Percentiles rank a stretch among this genome's conserved stretches.
Conservation (phyloP, 35 echinoderm and acorn worm species). For the Amphiura filiformis region DNA sequence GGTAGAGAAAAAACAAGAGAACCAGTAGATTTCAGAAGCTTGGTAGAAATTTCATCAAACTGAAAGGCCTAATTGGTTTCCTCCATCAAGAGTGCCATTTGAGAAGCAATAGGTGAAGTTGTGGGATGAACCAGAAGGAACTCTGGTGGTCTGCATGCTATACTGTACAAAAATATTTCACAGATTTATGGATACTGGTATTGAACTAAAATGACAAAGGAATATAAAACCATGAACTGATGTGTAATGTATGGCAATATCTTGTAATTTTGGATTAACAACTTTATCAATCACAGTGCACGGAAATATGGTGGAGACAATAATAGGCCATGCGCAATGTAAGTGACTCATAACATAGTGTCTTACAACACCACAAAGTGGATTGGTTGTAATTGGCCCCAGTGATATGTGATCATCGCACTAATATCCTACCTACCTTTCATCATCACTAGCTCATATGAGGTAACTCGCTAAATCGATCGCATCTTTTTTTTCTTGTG, state of each 20-base stretch:
- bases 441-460: background rate
- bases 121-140: too few species aligned
- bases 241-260: too few species aligned
- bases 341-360: background rate
- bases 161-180: too few species aligned
- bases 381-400: background rate
- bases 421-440: background rate
- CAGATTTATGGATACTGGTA: too few species aligned
- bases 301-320: too few species aligned
- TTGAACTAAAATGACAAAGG: too few species aligned
- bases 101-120: background rate
- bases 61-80: slow-evolving; percentile 7
- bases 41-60: background rate
- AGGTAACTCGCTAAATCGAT: background rate
- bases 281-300: too few species aligned
- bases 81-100: background rate
- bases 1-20: background rate
- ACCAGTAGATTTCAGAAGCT: background rate
- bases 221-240: too few species aligned
- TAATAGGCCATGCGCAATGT: background rate
- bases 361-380: background rate
- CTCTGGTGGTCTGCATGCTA: too few species aligned
- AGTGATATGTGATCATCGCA: background rate
- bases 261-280: too few species aligned
- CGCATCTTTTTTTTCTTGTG: background rate